A percentile compares a stretch with the other conserved stretches of the same genome.
phyloP scores from a whole-genome alignment of 2,888 invertebrate genomes.

The Diaperis boleti region DNA sequence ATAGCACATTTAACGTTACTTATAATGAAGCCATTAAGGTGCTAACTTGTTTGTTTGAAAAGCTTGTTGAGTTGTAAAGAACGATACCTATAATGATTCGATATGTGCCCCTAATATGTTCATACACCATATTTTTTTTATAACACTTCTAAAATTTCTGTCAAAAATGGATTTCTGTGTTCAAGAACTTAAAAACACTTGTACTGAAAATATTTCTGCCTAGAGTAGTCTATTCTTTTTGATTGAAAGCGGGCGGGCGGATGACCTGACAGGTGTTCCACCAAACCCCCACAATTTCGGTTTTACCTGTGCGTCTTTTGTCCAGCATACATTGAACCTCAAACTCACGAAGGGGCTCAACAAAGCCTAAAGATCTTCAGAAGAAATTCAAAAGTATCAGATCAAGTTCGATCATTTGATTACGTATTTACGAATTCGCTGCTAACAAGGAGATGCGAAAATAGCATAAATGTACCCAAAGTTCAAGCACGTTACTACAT shows the following conservation, averaged over 20 bases:
- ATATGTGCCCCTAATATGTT: too few relatives aligned
- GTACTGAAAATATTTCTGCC: too few relatives aligned
- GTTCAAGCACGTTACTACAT: conserved; percentile 18
- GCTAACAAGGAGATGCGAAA: conserved; percentile 27
- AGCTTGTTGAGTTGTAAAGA: too few relatives aligned
- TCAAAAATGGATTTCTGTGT: too few relatives aligned
- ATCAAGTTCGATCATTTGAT: not conserved
- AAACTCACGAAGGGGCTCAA: conserved; percentile 13
- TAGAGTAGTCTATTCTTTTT: too few relatives aligned
- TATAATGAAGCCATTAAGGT: too few relatives aligned
- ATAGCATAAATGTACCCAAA: conserved; percentile 17
- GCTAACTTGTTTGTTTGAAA: too few relatives aligned
- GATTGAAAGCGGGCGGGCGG: conserved; percentile 37
- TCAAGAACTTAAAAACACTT: too few relatives aligned
- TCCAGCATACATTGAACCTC: conserved; percentile 18
- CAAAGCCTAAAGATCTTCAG: conserved; percentile 8
- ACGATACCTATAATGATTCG: too few relatives aligned
- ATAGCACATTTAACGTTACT: too few relatives aligned
- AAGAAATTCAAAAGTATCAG: conserved; percentile 22
- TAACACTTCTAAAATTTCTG: too few relatives aligned
- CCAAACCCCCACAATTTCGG: conserved; percentile 13
- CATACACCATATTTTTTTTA: too few relatives aligned
- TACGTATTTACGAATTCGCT: conserved; percentile 2
- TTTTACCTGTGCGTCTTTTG: conserved; percentile 33
- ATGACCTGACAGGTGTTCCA: conserved; percentile 41